Evolutionary conservation across 2,888 invertebrate species (phyloP).

Genomic region (Therioaphis trifolii): DNA sequence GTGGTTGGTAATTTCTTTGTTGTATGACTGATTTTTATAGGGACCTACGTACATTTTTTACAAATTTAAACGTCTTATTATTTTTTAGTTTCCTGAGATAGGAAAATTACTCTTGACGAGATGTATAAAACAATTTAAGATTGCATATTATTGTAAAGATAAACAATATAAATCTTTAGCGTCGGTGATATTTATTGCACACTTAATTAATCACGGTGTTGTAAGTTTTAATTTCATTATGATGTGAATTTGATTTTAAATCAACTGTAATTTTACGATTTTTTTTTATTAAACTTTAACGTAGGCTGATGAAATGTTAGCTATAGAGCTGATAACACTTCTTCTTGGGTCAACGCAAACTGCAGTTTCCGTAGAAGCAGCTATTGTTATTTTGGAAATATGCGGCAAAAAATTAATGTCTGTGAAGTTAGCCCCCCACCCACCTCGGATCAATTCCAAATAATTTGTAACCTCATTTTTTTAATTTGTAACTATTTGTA

Average conservation of each 20-base stretch:
- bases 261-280: not conserved
- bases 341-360: conserved; percentile 94
- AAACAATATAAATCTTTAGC: conserved; percentile 92
- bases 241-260: not conserved
- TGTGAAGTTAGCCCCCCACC: too few relatives aligned
- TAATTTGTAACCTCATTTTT: too few relatives aligned
- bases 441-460: too few relatives aligned
- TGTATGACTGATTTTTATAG: too few relatives aligned
- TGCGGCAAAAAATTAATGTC: too few relatives aligned
- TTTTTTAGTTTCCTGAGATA: conserved; percentile 84
- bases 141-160: conserved; percentile 91
- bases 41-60: too few relatives aligned
- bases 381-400: conserved; percentile 95
- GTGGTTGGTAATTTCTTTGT: conserved; percentile 81
- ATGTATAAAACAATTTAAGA: conserved; percentile 91
- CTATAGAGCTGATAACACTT: conserved; percentile 91
- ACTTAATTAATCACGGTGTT: conserved; percentile 96
- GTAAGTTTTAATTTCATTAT: conserved; percentile 68
- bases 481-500: too few relatives aligned
- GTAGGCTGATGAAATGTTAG: conserved; percentile 92
- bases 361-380: conserved; percentile 97
- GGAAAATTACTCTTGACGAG: conserved; percentile 92
- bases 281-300: conserved; percentile 30
- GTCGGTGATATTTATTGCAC: conserved; percentile 91
- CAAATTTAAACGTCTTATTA: conserved; percentile 7